Evolutionary conservation across 2,113 vertebrate species (phyloP).

Genomic region (Apus apus): DNA sequence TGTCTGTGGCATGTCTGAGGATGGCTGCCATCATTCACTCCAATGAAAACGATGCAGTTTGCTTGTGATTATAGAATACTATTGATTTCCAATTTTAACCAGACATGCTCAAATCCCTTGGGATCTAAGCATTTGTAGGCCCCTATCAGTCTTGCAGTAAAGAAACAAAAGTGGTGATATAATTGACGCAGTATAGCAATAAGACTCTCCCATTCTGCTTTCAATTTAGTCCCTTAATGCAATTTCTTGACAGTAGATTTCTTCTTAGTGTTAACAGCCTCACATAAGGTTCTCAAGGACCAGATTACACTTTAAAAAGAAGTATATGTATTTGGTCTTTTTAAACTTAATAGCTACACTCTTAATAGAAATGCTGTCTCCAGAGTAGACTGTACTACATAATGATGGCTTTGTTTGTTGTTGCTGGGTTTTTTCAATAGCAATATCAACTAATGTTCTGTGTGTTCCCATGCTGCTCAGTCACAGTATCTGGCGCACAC

Average conservation of each 20-base stretch:
- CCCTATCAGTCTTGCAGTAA: slow-evolving; percentile 76
- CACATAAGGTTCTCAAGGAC: slow-evolving; percentile 51
- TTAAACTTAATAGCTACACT: slow-evolving; percentile 28
- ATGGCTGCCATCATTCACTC: slow-evolving; percentile 72
- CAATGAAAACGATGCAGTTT: slow-evolving; percentile 78
- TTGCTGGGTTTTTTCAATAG: neutral
- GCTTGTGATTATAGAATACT: slow-evolving; percentile 81
- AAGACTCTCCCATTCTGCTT: slow-evolving; percentile 77
- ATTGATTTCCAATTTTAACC: slow-evolving; percentile 87
- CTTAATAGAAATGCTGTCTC: slow-evolving; percentile 12
- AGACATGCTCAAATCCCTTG: slow-evolving; percentile 72
- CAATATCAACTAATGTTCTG: neutral
- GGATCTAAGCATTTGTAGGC: slow-evolving; percentile 70
- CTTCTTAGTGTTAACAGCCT: slow-evolving; percentile 42
- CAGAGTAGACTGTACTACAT: neutral
- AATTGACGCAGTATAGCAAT: slow-evolving; percentile 74
- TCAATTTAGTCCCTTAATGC: slow-evolving; percentile 83
- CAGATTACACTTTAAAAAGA: slow-evolving; percentile 61
- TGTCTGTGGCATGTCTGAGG: slow-evolving; percentile 8
- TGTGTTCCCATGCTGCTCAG: neutral
- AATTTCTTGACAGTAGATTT: slow-evolving; percentile 80
- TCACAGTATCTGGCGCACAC: neutral
- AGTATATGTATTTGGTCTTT: slow-evolving; percentile 1
- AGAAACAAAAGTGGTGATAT: slow-evolving; percentile 77
- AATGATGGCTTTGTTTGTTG: neutral